phyloP scores from a whole-genome alignment of 2,113 vertebrate genomes.

The Rhabdornis inornatus region DNA sequence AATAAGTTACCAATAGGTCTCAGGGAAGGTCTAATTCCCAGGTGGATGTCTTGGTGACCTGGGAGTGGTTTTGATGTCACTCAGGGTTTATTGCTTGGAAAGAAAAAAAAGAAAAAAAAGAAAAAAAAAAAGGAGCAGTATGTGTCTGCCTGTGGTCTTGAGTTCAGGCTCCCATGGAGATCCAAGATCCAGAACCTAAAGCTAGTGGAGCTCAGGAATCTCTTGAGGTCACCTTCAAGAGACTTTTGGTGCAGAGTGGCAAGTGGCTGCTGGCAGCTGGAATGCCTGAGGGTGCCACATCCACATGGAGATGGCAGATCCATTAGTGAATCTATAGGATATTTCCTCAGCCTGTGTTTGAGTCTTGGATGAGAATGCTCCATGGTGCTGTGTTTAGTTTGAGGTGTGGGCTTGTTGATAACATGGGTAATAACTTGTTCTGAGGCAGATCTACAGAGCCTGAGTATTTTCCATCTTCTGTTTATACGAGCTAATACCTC shows the following conservation, averaged over 20 bases:
- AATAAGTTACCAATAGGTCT: background rate
- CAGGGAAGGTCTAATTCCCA: background rate
- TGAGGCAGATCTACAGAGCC: background rate
- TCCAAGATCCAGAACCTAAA: background rate
- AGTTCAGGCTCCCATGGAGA: background rate
- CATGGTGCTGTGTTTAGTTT: background rate
- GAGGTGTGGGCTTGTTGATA: background rate
- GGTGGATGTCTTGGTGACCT: background rate
- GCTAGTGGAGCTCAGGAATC: background rate
- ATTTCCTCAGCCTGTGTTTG: background rate
- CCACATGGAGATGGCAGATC: background rate
- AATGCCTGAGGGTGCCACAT: background rate
- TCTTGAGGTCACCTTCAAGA: background rate
- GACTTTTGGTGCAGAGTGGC: background rate
- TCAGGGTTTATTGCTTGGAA: background rate
- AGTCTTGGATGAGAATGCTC: background rate
- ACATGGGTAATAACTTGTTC: background rate
- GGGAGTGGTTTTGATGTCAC: background rate
- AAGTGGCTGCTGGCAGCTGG: background rate
- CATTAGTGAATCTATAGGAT: background rate
- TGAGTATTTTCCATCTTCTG: background rate
- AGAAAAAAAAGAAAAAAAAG: too few relatives aligned
- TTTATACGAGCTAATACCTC: background rate
- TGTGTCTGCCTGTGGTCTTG: background rate
- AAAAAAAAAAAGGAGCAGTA: background rate